Percentiles rank a stretch among this genome's conserved stretches.
These are phyloP conservation scores for Ooceraea biroi DNA, from an alignment of 1,140 invertebrate genomes.

Conservation along the genomic window DNA sequence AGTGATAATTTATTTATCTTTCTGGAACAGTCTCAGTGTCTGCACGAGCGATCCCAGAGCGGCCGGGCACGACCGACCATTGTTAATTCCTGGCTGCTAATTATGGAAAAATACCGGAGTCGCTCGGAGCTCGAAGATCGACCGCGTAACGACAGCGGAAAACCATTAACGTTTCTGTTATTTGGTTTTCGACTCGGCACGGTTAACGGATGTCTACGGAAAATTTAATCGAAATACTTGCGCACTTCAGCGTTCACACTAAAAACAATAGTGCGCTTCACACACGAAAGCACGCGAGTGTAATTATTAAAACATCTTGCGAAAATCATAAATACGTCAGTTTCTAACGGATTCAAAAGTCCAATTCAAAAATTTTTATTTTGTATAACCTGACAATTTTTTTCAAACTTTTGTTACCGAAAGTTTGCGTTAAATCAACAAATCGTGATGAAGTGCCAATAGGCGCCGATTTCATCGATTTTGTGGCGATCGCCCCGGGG, in stretches of 20 bases:
- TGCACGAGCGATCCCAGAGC: slow-evolving; percentile 75
- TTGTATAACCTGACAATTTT: too few relatives aligned
- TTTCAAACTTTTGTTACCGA: too few relatives aligned
- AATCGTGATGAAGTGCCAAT: background rate
- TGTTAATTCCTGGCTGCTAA: slow-evolving; percentile 79
- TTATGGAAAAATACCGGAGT: slow-evolving; percentile 81
- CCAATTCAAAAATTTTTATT: too few relatives aligned
- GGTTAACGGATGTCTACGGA: slow-evolving; percentile 51
- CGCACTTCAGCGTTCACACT: slow-evolving; percentile 24
- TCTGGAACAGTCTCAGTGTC: slow-evolving; percentile 77
- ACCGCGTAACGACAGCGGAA: slow-evolving; percentile 72
- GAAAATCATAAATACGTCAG: background rate
- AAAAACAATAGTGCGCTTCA: slow-evolving; percentile 28
- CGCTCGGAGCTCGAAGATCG: slow-evolving; percentile 67
- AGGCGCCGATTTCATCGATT: background rate
- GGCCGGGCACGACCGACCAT: slow-evolving; percentile 67
- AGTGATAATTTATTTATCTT: slow-evolving; percentile 83
- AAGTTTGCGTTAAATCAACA: background rate
- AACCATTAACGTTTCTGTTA: slow-evolving; percentile 70
- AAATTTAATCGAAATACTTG: slow-evolving; percentile 62
- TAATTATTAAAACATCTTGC: slow-evolving; percentile 5
- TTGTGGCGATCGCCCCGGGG: background rate
- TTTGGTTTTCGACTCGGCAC: slow-evolving; percentile 67
- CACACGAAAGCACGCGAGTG: slow-evolving; percentile 6
- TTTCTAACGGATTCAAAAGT: background rate